Conservation (phyloP, 2,797 vertebrate genomes). For the Myotis findleyi region DNA sequence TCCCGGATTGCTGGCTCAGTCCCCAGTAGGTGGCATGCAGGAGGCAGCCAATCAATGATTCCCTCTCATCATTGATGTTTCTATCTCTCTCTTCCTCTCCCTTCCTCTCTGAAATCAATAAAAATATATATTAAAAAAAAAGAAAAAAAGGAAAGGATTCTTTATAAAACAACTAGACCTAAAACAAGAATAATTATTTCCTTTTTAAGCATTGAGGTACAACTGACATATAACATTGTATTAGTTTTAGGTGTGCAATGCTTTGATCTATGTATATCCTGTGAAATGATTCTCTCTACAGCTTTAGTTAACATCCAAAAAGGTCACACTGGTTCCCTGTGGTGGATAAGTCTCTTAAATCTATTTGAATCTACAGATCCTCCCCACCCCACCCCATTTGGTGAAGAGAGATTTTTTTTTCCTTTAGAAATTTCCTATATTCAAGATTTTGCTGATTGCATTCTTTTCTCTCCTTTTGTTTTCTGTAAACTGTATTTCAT, state of each 20-base stretch:
- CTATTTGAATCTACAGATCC: background rate
- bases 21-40: no score
- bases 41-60: no score
- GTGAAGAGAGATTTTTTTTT: background rate
- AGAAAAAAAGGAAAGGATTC: background rate
- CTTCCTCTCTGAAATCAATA: no score
- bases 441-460: background rate
- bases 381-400: background rate
- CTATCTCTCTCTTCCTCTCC: no score
- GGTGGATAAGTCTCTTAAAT: background rate
- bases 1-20: no score
- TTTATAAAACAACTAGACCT: background rate
- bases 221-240: background rate
- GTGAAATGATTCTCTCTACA: background rate
- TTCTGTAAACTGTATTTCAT: background rate
- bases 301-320: background rate
- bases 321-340: background rate
- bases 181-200: constrained; percentile 2
- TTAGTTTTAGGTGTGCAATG: background rate
- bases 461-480: constrained; percentile 12
- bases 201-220: background rate
- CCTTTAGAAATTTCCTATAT: background rate
- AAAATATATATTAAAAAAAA: no score
- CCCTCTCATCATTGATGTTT: no score
- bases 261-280: background rate